These are phyloP conservation scores for Dasyornis broadbenti DNA, from an alignment of 2,113 vertebrate genomes.

Conservation along the genomic window DNA sequence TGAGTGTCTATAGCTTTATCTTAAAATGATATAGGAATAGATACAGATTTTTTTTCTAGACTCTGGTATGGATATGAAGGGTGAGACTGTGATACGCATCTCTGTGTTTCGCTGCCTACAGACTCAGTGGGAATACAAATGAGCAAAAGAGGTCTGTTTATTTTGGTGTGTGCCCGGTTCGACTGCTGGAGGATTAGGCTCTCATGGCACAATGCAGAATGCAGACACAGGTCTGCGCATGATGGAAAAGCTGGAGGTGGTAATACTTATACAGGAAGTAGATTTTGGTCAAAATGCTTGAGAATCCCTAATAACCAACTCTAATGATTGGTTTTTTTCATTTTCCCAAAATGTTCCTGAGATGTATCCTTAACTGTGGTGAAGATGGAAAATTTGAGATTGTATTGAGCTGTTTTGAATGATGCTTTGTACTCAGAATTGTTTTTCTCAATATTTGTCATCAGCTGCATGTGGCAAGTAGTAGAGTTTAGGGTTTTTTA, in stretches of 20 bases:
- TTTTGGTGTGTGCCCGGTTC: not conserved
- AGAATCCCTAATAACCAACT: not conserved
- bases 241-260: not conserved
- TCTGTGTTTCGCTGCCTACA: not conserved
- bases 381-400: not conserved
- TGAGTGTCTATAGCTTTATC: not conserved
- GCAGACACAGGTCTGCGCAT: not conserved
- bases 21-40: not conserved
- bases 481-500: not conserved
- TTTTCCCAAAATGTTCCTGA: not conserved
- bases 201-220: not conserved
- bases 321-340: not conserved
- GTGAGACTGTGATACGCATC: not conserved
- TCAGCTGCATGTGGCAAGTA: not conserved
- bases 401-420: not conserved
- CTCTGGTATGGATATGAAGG: not conserved
- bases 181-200: not conserved
- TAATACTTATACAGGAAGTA: not conserved
- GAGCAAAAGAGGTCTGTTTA: not conserved
- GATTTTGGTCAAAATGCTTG: not conserved
- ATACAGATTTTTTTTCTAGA: not conserved
- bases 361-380: not conserved
- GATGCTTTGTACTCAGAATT: not conserved
- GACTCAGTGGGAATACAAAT: not conserved
- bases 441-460: not conserved